phyloP scores from a whole-genome alignment of 1,140 invertebrate genomes.

The Apis dorsata region DNA sequence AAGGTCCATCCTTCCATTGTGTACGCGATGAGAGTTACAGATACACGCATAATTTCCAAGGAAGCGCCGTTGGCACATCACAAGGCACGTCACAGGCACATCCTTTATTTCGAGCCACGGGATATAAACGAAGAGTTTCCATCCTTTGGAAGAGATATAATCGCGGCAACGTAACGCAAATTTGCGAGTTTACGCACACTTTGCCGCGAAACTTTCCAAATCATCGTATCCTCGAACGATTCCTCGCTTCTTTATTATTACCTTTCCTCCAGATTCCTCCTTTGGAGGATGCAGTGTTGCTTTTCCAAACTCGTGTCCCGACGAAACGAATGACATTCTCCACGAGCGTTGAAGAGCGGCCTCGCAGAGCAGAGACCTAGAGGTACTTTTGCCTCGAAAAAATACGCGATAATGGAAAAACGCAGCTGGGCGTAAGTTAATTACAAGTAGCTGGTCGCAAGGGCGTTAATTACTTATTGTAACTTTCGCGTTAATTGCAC shows the following conservation, averaged over 20 bases:
- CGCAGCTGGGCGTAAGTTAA: constrained; percentile 70
- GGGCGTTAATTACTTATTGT: constrained; percentile 75
- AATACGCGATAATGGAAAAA: constrained; percentile 69
- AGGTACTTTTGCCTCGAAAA: constrained; percentile 38
- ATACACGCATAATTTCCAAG: background rate
- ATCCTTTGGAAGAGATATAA: too few species aligned
- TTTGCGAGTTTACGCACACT: too few species aligned
- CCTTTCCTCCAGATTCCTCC: too few species aligned
- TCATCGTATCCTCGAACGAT: too few species aligned
- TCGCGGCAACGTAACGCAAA: too few species aligned
- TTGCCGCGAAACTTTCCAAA: too few species aligned
- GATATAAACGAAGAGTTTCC: background rate
- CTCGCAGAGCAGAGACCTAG: background rate
- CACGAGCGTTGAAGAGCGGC: background rate
- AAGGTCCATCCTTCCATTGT: background rate
- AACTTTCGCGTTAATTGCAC: constrained; percentile 75
- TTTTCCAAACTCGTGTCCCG: too few species aligned
- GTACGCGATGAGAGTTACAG: background rate
- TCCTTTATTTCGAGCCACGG: background rate
- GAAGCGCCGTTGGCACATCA: background rate
- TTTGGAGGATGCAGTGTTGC: too few species aligned
- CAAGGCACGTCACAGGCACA: background rate
- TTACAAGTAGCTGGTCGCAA: constrained; percentile 68
- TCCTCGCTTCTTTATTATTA: too few species aligned
- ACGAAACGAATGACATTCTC: background rate